These are phyloP conservation scores for Spermophilus dauricus DNA, from an alignment of 2,113 vertebrate genomes.

Conservation along the genomic window DNA sequence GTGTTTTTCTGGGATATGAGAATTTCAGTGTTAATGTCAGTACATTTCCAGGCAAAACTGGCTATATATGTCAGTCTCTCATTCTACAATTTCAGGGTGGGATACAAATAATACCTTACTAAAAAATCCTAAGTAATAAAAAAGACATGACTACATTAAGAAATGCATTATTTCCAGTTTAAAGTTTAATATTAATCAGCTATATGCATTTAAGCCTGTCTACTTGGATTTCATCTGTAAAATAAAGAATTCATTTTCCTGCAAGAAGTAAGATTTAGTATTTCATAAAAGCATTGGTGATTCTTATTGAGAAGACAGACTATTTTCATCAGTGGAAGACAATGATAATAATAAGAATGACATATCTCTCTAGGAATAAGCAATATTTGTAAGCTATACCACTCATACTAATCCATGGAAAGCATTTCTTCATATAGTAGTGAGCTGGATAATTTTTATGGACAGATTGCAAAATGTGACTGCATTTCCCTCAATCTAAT, in stretches of 20 bases:
- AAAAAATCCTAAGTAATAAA: too few relatives aligned
- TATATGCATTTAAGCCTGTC: neutral
- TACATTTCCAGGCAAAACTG: neutral
- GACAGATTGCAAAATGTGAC: neutral
- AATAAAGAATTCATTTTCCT: neutral
- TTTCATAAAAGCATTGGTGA: neutral
- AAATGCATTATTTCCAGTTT: neutral
- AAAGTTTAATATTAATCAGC: neutral
- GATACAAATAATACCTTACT: neutral
- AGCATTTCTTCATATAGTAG: neutral
- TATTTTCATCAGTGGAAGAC: neutral
- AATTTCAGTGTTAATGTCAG: neutral
- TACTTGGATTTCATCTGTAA: neutral
- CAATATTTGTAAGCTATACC: neutral
- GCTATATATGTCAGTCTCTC: too few relatives aligned
- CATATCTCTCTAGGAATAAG: neutral
- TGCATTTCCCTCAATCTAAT: neutral
- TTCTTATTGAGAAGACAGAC: constrained; percentile 17
- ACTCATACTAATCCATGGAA: neutral
- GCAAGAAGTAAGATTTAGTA: neutral
- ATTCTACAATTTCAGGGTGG: neutral
- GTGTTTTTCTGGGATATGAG: neutral
- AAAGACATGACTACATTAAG: neutral
- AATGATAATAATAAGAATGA: neutral
- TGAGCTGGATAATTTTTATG: neutral